Base-by-base conservation (phyloP, 2,888 invertebrate species). In the Fissipunctia ypsillon region DNA sequence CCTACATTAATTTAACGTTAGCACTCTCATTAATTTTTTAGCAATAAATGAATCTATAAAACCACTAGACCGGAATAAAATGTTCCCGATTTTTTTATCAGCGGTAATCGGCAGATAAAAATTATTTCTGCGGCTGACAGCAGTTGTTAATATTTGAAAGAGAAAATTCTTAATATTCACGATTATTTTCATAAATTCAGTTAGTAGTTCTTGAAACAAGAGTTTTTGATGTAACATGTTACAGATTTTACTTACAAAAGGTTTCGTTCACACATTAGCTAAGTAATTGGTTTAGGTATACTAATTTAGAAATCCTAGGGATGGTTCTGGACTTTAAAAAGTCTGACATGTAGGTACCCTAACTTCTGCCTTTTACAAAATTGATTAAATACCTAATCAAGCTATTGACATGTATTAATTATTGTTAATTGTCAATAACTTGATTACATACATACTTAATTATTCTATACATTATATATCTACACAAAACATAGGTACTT, bases 11-110 rank as follows among this genome's bases (percentile, higher is more conserved):
- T 54, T 76, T 31, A 61, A 74, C n/a, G 52, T 74, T 64, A 73
- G 54, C 45, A 67, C 1, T 25, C 31, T 50, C 56, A 76, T 67
- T 41, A 43, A 41, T 28, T 72, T 48, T 67, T 25, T 25, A 48
- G 48, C 22, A 50, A 59, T 43, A n/a, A 77, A 68, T 43, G 0
- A 71, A 65, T 68, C 43, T 60, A 25, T 64, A 31, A 45, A 61
- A 45, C 60, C 25, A 41, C 50, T 69, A 61, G 65, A 61, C 66
- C 76, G 60, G 65, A 79, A 76, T 69, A 81, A 81, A 69, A 63
- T 61, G 60, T 52, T 52, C 61, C 9, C 60, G 61, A 61, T 81
- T n/a, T n/a, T n/a, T n/a, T n/a, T n/a, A n/a, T n/a, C n/a, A n/a
- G n/a, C n/a, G n/a, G n/a, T 79, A 45, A 66, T 59, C 31, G 25